Conservation (phyloP, 2,888 invertebrate genomes). For the Athalia cordata region DNA sequence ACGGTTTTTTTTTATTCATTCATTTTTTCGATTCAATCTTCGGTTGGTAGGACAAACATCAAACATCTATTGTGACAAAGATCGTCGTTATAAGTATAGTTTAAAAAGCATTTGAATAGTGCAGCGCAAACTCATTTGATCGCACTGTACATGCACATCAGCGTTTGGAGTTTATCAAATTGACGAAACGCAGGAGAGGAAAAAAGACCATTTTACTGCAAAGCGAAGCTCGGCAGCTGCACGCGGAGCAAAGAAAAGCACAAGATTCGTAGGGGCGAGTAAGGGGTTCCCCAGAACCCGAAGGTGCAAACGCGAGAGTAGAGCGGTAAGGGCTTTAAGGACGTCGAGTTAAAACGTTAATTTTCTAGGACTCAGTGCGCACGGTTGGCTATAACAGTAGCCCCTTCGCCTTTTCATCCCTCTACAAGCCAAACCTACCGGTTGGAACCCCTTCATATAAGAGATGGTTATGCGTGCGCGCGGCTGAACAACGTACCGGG, state of each 20-base stretch:
- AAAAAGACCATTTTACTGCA: background rate
- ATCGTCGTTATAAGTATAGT: too few species aligned
- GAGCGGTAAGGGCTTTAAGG: conserved; percentile 1
- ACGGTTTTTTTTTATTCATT: background rate
- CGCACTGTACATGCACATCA: too few species aligned
- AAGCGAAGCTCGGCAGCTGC: conserved; percentile 30
- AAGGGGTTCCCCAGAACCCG: conserved; percentile 8
- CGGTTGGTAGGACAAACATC: too few species aligned
- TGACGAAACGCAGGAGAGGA: background rate
- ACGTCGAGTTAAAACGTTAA: conserved; percentile 35
- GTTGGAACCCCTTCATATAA: conserved; percentile 17
- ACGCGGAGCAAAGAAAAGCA: conserved; percentile 22
- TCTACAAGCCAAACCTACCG: background rate
- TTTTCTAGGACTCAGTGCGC: conserved; percentile 25
- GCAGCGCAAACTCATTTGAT: too few species aligned
- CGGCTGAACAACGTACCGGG: background rate
- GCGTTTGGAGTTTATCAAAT: background rate
- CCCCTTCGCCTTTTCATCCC: conserved; percentile 28
- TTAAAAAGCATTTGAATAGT: too few species aligned
- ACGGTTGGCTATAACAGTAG: conserved; percentile 22
- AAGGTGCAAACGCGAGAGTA: conserved; percentile 28
- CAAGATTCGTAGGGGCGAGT: background rate
- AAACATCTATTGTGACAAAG: too few species aligned
- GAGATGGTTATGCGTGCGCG: conserved; percentile 33
- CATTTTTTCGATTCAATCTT: background rate